phyloP scores from a whole-genome alignment of 2,113 vertebrate genomes.

The Melanocharis versteri region DNA sequence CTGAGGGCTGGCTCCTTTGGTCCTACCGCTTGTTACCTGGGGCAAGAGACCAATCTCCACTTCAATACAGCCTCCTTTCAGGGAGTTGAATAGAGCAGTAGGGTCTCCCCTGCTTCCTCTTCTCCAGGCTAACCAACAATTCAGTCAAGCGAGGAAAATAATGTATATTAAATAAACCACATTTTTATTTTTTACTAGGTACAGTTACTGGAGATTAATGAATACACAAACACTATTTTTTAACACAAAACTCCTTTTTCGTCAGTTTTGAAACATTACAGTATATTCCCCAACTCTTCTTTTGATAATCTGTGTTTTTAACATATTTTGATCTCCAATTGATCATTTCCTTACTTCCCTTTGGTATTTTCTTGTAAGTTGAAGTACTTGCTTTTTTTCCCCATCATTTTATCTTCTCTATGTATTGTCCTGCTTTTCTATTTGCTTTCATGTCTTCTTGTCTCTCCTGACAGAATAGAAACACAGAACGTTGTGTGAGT shows the following conservation, averaged over 20 bases:
- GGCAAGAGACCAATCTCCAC: background rate
- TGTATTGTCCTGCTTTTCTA: background rate
- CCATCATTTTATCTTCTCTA: background rate
- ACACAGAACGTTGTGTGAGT: background rate
- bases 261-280: background rate
- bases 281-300: background rate
- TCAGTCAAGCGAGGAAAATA: background rate
- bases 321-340: background rate
- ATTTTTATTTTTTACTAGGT: background rate
- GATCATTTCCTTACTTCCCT: background rate
- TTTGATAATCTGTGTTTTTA: background rate
- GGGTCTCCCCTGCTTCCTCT: background rate
- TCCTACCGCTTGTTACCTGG: background rate
- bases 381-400: background rate
- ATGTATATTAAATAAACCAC: background rate
- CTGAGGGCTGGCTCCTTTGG: background rate
- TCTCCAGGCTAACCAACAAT: background rate
- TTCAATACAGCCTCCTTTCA: background rate
- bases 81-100: background rate
- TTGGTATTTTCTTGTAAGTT: background rate
- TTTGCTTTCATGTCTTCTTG: background rate
- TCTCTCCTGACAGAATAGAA: background rate
- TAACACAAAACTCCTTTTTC: background rate
- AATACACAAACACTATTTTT: background rate
- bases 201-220: background rate